Percentiles rank a stretch among this genome's conserved stretches.
Evolutionary conservation across 1,140 invertebrate species (phyloP).

Genomic region (Bombus superbus): DNA sequence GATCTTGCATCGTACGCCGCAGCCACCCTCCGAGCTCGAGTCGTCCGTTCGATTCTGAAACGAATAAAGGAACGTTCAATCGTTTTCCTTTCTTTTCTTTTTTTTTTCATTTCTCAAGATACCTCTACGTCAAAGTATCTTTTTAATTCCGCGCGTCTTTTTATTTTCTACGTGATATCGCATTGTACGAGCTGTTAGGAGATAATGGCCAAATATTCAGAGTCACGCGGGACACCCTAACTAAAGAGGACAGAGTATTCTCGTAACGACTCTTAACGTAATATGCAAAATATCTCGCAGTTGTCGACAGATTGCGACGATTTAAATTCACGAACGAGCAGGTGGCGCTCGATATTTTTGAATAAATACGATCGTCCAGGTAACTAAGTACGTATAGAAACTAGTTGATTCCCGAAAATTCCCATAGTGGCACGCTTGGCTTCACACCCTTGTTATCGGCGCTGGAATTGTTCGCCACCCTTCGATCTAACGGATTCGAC

Average conservation of each 20-base stretch:
- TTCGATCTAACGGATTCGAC: constrained; percentile 39
- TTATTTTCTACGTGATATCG: too few species aligned
- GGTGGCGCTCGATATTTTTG: constrained; percentile 3
- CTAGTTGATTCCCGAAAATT: constrained; percentile 49
- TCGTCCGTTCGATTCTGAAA: constrained; percentile 86
- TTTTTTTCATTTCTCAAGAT: neutral
- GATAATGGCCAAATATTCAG: too few species aligned
- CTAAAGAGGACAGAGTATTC: neutral
- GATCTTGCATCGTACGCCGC: constrained; percentile 85
- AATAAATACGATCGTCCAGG: constrained; percentile 40
- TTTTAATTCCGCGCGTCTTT: too few species aligned
- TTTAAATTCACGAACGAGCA: constrained; percentile 38
- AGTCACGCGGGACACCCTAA: neutral
- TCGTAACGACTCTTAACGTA: neutral
- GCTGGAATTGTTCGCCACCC: neutral
- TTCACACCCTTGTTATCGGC: constrained; percentile 61
- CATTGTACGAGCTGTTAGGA: too few species aligned
- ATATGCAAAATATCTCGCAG: neutral
- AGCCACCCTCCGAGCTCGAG: constrained; percentile 85
- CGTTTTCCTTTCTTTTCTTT: too few species aligned
- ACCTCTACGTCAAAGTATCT: neutral
- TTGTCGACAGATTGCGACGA: neutral
- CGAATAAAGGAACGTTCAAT: neutral
- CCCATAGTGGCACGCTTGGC: constrained; percentile 64
- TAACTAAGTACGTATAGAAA: constrained; percentile 34